phyloP scores from a whole-genome alignment of 2,113 vertebrate genomes.

The Upupa epops region DNA sequence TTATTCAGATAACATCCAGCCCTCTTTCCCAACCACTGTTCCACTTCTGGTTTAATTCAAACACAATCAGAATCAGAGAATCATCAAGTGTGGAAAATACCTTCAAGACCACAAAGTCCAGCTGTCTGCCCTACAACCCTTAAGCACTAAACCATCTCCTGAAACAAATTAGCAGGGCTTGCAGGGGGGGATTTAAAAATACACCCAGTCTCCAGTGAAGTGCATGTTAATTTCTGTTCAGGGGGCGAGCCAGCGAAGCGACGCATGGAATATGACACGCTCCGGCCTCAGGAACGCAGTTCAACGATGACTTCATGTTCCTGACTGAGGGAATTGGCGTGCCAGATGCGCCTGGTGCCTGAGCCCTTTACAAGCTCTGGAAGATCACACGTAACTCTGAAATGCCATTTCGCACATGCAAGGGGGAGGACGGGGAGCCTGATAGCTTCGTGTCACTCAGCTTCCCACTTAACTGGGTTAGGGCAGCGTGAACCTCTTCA shows the following conservation, averaged over 20 bases:
- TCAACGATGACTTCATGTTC: conserved; percentile 30
- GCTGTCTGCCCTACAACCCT: too few relatives aligned
- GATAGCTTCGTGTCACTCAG: background rate
- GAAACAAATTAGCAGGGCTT: background rate
- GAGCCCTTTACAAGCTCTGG: background rate
- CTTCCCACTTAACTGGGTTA: background rate
- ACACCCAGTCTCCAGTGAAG: background rate
- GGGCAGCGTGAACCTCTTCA: background rate
- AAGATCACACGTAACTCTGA: background rate
- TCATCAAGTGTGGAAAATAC: too few relatives aligned
- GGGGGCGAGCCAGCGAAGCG: background rate
- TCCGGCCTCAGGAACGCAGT: background rate
- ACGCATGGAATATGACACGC: conserved; percentile 17
- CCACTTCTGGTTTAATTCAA: background rate
- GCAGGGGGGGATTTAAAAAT: background rate
- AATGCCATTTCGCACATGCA: conserved; percentile 10
- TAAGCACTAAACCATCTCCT: too few relatives aligned
- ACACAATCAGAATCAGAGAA: background rate
- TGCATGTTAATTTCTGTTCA: background rate
- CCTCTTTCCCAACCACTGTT: background rate
- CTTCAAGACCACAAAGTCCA: too few relatives aligned
- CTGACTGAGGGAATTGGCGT: background rate
- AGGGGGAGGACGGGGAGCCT: background rate
- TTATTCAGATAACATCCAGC: background rate
- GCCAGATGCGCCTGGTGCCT: conserved; percentile 21